These are phyloP conservation scores for Enteromius treurensis DNA, from an alignment of 2,797 vertebrate genomes.

Conservation along the genomic window DNA sequence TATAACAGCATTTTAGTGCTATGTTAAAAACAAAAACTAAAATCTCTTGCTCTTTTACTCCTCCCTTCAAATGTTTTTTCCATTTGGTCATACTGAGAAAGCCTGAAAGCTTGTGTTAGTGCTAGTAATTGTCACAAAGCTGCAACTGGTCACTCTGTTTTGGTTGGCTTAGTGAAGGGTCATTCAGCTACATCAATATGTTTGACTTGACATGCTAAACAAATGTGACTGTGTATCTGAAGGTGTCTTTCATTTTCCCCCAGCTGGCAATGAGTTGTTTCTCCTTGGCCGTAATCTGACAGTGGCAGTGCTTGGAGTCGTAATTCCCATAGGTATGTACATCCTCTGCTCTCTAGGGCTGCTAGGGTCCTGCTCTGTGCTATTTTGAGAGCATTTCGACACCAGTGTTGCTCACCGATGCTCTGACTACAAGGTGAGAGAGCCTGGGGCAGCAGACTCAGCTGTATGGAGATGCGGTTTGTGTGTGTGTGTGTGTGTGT, in stretches of 20 bases:
- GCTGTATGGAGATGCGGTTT: conserved; percentile 49
- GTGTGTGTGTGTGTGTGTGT: conserved; percentile 35
- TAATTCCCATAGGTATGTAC: conserved; percentile 94
- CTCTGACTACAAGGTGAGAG: conserved; percentile 22
- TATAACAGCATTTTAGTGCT: too few species aligned
- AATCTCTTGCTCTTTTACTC: not conserved
- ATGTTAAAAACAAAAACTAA: not conserved
- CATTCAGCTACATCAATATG: not conserved
- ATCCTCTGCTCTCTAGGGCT: conserved; percentile 49
- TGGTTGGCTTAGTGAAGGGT: not conserved
- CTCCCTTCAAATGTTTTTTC: too few species aligned
- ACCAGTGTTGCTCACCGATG: conserved; percentile 38
- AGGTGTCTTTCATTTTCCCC: conserved; percentile 49
- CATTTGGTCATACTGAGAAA: not conserved
- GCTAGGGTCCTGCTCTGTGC: conserved; percentile 33
- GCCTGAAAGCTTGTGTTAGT: not conserved
- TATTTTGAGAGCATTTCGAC: conserved; percentile 48
- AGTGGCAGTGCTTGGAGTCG: conserved; percentile 90
- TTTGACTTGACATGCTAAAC: conserved; percentile 4
- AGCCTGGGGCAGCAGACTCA: conserved; percentile 41
- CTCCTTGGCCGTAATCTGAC: conserved; percentile 91
- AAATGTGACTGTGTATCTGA: not conserved
- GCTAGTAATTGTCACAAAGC: not conserved
- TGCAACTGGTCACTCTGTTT: not conserved
- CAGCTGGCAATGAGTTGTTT: conserved; percentile 87